A percentile compares a stretch with the other conserved stretches of the same genome.
Evolutionary conservation across 2,113 vertebrate species (phyloP).

Genomic region (Rousettus leschenaultii): DNA sequence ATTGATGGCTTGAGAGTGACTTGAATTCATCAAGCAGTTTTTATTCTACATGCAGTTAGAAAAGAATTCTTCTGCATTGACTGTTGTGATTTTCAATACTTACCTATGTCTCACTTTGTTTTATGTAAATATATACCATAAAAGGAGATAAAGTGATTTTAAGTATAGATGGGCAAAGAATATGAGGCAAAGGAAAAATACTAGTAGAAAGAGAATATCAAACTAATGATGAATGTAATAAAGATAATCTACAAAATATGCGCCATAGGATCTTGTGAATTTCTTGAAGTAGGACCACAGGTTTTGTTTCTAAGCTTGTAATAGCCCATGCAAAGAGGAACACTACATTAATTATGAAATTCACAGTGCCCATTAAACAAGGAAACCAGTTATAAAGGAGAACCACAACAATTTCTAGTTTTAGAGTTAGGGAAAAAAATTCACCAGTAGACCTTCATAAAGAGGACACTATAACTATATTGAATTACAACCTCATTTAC

Average conservation of each 20-base stretch:
- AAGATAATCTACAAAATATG: not conserved
- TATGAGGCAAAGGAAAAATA: not conserved
- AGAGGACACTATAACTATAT: not conserved
- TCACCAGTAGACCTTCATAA: not conserved
- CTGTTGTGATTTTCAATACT: not conserved
- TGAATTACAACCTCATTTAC: not conserved
- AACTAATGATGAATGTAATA: not conserved
- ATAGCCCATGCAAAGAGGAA: not conserved
- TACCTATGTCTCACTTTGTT: not conserved
- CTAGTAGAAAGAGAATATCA: not conserved
- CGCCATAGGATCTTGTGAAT: not conserved
- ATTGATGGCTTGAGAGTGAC: slow-evolving; percentile 26
- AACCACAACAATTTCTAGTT: not conserved
- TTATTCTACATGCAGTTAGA: not conserved
- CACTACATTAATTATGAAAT: not conserved
- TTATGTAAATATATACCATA: not conserved
- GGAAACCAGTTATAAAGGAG: not conserved
- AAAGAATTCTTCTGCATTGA: not conserved
- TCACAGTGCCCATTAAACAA: not conserved
- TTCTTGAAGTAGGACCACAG: not conserved
- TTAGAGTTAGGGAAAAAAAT: not conserved
- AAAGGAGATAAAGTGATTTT: not conserved
- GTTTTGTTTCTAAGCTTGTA: not conserved
- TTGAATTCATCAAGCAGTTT: slow-evolving; percentile 32
- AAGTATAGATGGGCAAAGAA: not conserved